phyloP scores from a whole-genome alignment of 2,888 invertebrate species.

The Hetaerina titia region DNA sequence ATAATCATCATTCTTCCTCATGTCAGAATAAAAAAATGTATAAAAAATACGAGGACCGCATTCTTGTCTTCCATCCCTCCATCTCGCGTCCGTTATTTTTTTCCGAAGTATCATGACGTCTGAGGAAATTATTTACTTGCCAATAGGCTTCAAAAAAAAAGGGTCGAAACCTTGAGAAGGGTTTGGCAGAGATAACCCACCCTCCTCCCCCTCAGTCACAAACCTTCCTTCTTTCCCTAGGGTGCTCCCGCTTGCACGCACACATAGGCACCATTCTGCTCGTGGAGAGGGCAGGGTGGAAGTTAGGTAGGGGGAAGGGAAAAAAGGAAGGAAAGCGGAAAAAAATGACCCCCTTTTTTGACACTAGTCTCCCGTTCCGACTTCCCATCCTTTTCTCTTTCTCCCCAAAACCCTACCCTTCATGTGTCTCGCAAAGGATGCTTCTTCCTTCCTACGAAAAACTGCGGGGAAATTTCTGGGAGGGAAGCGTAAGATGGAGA shows the following conservation, averaged over 20 bases:
- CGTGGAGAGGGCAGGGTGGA: not conserved
- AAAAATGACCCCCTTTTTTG: constrained; percentile 11
- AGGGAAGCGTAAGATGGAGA: not conserved
- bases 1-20: not conserved
- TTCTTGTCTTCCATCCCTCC: not conserved
- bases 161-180: constrained; percentile 58
- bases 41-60: not conserved
- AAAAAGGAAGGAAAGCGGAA: not conserved
- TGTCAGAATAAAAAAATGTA: not conserved
- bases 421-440: too few species aligned
- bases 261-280: not conserved
- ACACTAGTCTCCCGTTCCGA: not conserved
- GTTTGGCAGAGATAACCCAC: constrained; percentile 53
- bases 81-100: constrained; percentile 4
- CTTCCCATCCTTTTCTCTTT: not conserved
- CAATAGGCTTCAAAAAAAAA: constrained; percentile 57
- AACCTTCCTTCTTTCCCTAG: not conserved
- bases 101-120: constrained; percentile 46
- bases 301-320: not conserved
- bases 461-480: not conserved
- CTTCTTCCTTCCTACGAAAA: not conserved
- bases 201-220: not conserved
- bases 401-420: not conserved
- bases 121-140: constrained; percentile 58
- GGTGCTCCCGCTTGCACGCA: not conserved